Percentiles rank a stretch among this genome's conserved stretches.
Evolutionary conservation across 2,888 invertebrate genomes (phyloP).

Genomic region (Teleiodes luculella): DNA sequence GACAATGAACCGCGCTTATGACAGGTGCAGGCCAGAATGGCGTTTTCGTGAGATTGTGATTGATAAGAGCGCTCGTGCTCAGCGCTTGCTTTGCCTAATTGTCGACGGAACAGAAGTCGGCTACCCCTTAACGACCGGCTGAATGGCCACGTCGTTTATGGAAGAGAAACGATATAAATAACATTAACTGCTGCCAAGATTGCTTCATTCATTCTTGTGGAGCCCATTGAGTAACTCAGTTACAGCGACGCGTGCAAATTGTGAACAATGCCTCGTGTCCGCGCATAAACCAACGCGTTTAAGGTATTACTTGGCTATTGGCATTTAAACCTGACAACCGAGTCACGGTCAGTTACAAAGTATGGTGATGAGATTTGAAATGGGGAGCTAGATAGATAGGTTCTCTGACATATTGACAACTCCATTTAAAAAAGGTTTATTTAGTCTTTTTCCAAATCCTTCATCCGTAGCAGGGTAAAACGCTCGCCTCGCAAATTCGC

Average conservation of each 20-base stretch:
- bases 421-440: background rate
- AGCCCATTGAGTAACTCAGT: conserved; percentile 58
- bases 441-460: no score
- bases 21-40: conserved; percentile 73
- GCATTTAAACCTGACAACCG: conserved; percentile 38
- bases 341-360: conserved; percentile 5
- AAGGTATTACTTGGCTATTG: conserved; percentile 39
- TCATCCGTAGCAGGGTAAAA: no score
- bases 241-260: conserved; percentile 49
- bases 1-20: conserved; percentile 61
- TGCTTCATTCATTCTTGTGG: conserved; percentile 71
- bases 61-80: conserved; percentile 55
- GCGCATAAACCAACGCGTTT: conserved; percentile 48
- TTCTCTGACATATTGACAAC: background rate
- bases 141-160: conserved; percentile 58
- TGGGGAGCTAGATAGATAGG: background rate
- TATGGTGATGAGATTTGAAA: conserved; percentile 1
- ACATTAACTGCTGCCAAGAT: conserved; percentile 60
- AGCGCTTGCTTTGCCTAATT: conserved; percentile 57
- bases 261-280: conserved; percentile 53
- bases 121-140: conserved; percentile 52
- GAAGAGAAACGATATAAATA: conserved; percentile 65
- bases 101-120: conserved; percentile 64
- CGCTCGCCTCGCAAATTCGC: no score
- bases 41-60: conserved; percentile 73